A percentile compares a stretch with the other conserved stretches of the same genome.
phyloP scores from a whole-genome alignment of 2,888 invertebrate species.

The Pachycephus smyrnensis region DNA sequence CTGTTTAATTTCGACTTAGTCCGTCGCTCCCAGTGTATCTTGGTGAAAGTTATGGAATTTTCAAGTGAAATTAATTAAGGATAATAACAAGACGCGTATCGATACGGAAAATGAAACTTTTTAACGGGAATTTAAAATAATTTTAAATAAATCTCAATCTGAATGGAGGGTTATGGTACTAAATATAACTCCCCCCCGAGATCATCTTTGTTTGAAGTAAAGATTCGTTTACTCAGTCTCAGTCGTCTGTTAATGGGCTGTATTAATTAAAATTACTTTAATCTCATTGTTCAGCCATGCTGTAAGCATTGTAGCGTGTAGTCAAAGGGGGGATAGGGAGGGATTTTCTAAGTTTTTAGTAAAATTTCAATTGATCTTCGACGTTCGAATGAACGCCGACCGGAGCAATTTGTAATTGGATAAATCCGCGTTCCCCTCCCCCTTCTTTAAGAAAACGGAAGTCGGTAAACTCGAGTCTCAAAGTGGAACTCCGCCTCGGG shows the following conservation, averaged over 20 bases:
- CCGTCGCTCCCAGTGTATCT: background rate
- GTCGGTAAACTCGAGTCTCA: background rate
- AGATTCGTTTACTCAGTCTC: background rate
- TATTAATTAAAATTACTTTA: background rate
- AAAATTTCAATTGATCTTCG: background rate
- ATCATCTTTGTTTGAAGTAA: background rate
- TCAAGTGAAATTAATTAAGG: background rate
- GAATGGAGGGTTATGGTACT: too few species aligned
- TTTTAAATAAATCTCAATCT: too few species aligned
- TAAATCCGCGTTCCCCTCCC: background rate
- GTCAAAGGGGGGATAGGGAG: background rate
- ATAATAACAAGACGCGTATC: background rate
- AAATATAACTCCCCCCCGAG: too few species aligned
- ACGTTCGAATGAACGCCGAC: background rate
- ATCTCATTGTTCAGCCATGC: background rate
- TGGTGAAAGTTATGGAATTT: background rate
- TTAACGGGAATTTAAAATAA: background rate
- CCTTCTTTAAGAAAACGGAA: background rate
- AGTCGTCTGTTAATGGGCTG: background rate
- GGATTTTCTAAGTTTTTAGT: background rate
- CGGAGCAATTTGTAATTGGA: background rate
- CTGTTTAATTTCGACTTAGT: background rate
- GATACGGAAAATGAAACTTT: background rate
- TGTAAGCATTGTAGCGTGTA: background rate
- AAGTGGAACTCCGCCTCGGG: background rate